Evolutionary conservation across 2,113 vertebrate genomes (phyloP), one percentile per base, ranked within the genome.

Genomic region (Oryzias melastigma): DNA sequence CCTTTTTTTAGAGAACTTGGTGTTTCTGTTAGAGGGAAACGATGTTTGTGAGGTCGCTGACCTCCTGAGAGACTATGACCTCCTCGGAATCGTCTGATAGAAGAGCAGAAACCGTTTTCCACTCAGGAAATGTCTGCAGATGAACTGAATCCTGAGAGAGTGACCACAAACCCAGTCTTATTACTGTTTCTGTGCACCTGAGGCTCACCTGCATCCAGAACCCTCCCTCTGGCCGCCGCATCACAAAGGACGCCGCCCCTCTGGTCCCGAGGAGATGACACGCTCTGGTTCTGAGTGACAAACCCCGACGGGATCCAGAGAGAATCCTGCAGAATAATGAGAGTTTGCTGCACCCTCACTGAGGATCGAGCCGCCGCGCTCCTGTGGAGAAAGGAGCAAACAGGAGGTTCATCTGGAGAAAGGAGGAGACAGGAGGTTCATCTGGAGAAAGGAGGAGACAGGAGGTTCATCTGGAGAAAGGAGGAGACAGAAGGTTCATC

Each of bases 281-380:
- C 55, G 42, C 29, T 62, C 72, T 68, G n/a, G 50, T 54, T 70
- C 60, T 48, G 71, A 78, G 56, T 27, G 51, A 47, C 58, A 69
- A 77, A 79, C 81, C 65, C 50, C 19, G 65, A 40, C 19, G 44
- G 44, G 52, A 58, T 73, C 61, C 54, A 45, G 1, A 56, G 74
- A 81, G 74, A 78, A 80, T 79, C 84, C 74, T 67, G 68, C 75
- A 66, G n/a, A 17, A 68, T 77, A 77, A 84, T 79, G 82, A 85
- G 70, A 16, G 45, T 85, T 81, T 80, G 71, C 82, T 66, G 83
- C 83, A 78, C 85, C 74, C 75, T 75, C 74, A 70, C 76, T 84
- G 77, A 80, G 68, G 58, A 68, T 84, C 63, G 78, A 83, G 80
- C 81, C 75, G 69, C 77, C 80, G 52, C 24, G 71, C 78, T 83